phyloP scores from a whole-genome alignment of 1,140 invertebrate genomes.

The Trachelipus rathkii region DNA sequence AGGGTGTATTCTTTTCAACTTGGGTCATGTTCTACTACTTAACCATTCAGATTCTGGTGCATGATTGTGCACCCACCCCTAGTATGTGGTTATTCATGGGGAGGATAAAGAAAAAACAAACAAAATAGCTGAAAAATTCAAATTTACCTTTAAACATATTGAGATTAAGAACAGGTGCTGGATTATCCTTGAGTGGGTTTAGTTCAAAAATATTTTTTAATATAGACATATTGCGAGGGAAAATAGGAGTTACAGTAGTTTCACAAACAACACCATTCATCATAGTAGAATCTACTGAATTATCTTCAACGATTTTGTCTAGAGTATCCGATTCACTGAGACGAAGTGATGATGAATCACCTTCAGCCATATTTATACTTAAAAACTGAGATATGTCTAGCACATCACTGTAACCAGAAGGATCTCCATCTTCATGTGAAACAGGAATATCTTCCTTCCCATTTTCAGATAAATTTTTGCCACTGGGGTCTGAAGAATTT shows the following conservation, averaged over 20 bases:
- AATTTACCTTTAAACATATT: too few relatives aligned
- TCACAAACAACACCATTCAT: neutral
- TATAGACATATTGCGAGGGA: neutral
- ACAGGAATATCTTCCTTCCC: too few relatives aligned
- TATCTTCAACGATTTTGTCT: neutral
- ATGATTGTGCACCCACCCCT: too few relatives aligned
- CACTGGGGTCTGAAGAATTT: too few relatives aligned
- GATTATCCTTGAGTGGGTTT: neutral
- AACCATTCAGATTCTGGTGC: too few relatives aligned
- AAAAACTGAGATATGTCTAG: neutral
- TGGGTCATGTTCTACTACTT: too few relatives aligned
- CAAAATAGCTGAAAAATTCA: too few relatives aligned
- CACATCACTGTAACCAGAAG: neutral
- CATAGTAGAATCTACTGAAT: neutral
- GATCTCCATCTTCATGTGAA: neutral
- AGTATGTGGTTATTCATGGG: too few relatives aligned
- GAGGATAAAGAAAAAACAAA: too few relatives aligned
- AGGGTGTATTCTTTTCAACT: too few relatives aligned
- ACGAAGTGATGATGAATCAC: neutral
- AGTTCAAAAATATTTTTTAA: neutral
- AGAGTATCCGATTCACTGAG: neutral
- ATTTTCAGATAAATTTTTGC: too few relatives aligned
- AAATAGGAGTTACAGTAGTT: neutral
- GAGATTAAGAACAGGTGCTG: neutral
- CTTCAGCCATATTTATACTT: neutral